Base-by-base conservation (phyloP, 1,140 invertebrate species). In the Temnothorax longispinosus region DNA sequence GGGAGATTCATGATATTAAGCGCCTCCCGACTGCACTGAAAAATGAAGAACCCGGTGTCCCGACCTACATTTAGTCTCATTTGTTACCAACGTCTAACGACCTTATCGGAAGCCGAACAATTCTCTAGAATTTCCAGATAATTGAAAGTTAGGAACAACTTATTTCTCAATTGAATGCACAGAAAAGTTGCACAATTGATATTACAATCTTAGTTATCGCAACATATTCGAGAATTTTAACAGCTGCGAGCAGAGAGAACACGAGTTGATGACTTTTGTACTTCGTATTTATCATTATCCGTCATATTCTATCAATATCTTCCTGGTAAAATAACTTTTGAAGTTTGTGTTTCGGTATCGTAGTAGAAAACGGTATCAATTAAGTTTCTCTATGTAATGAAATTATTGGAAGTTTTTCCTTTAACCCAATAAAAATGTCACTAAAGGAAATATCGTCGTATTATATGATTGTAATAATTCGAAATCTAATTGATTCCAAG, bases 1-100 rank as follows among this genome's bases (percentile, higher is more conserved):
- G 69, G 5, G 80, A 84, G 69, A 84, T 84, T 84, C 80, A 84
- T 84, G 80, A 84, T 32, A 8, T 84, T 84, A 84, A 82, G 67
- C 80, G 54, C 27, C 80, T 75, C 69, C 80, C 80, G 60, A 47
- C 65, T 74, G 41, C 32, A n/a, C 56, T 84, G 69, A 84, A 84
- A 84, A 84, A 84, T 84, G 69, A 84, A 84, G 80, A 84, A 84
- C 18, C 32, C 67, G 41, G 10, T 69, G 65, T 74, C n/a, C 52
- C 32, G 80, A 84, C 80, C 67, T 84, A 84, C 54, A 84, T 84
- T 84, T 38, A 60, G 69, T 60, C 80, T 84, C 69, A 84, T 84
- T 84, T 84, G 69, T 84, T 84, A 75, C 41, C 54, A 47, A 62
- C 69, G 41, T 84, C 69, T 84, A 84, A 84, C 54, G 80, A 74